Evolutionary conservation across 23 tunicate genomes (phyloP), one percentile per base, ranked within the genome.

Genomic region (Trididemnum clinides): DNA sequence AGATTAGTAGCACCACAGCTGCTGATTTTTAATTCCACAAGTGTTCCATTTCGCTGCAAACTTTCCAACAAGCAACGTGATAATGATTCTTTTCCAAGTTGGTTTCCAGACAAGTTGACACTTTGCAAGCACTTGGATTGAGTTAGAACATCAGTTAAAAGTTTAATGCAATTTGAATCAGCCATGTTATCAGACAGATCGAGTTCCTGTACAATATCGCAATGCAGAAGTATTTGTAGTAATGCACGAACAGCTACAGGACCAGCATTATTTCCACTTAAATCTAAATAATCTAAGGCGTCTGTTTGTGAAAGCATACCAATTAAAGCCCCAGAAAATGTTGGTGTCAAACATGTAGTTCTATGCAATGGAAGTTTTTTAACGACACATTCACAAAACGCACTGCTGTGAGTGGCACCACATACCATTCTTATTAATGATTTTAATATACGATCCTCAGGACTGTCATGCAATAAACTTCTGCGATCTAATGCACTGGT

Each of bases 1-100:
- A 92, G 36, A 71, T 92, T 89, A 3, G 84, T 66, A 22, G 97
- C 91, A 50, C 97, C 97, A 71, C 91, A 87, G 36, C 81, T 76
- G 58, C 81, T 82, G 0, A 92, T 6, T 37, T 83, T 80, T 5
- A 92, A 54, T n/a, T 80, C 39, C 39, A 74, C 39, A 28, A 83
- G 69, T 23, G 59, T 4, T 18, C 33, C 4, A 51, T 87, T 82
- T 22, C 20, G 28, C 0, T 20, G 36, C 33, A 87, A 28, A 32
- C 83, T 71, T 54, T 80, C 64, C 18, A 73, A 77, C 63, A 87
- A 51, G 32, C 82, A 35, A 28, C 80, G 39, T 21, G 91, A 87
- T 23, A 92, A 82, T 1, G 97, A 82, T 51, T 92, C 97, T 35
- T 87, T 92, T 15, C 97, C 97, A 18, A 92, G 72, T 30, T 64